phyloP scores from a whole-genome alignment of 2,888 invertebrate species.

The Athalia rosae region DNA sequence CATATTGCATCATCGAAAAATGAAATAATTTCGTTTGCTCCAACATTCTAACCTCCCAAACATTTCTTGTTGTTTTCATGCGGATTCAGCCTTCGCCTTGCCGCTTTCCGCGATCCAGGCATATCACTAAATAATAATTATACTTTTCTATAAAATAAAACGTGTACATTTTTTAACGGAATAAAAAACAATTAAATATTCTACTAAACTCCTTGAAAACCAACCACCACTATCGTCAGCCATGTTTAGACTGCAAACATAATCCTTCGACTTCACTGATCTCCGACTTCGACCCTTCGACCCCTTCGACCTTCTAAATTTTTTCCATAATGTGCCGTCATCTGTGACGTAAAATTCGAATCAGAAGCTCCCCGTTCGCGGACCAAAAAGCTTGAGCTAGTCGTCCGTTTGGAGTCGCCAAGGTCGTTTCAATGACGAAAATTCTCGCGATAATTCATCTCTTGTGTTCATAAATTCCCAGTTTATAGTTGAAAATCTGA shows the following conservation, averaged over 20 bases:
- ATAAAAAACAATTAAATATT: conserved; percentile 61
- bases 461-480: conserved; percentile 10
- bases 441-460: neutral
- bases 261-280: no score
- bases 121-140: conserved; percentile 61
- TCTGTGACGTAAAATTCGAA: no score
- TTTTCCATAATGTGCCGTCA: neutral
- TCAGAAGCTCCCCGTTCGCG: no score
- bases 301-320: neutral
- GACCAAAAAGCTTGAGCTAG: no score
- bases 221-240: conserved; percentile 65
- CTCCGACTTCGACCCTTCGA: no score
- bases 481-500: conserved; percentile 15
- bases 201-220: conserved; percentile 54
- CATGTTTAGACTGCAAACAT: conserved; percentile 54
- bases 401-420: neutral
- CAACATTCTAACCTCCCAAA: conserved; percentile 67
- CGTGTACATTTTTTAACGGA: conserved; percentile 62
- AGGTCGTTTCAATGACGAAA: neutral
- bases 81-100: conserved; percentile 54
- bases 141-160: conserved; percentile 64
- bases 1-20: conserved; percentile 37
- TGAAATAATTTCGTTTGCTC: neutral
- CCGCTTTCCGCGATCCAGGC: conserved; percentile 62
- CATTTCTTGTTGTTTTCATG: conserved; percentile 62